Evolutionary conservation across 2,797 vertebrate genomes (phyloP), one percentile per base, ranked within the genome.

Genomic region (Coendou prehensilis): DNA sequence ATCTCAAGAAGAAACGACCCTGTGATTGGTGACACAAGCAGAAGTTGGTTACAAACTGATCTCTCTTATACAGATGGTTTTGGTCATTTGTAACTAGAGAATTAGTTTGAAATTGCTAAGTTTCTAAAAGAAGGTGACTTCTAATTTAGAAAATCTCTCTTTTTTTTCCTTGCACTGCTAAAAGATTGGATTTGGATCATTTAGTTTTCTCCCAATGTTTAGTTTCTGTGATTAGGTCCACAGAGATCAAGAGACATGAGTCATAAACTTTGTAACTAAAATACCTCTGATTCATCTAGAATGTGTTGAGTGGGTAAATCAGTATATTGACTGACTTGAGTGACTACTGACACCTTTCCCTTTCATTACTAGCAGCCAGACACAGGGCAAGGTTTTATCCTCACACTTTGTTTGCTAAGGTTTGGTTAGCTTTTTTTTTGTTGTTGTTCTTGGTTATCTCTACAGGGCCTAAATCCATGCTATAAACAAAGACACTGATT

Each of bases 271-370:
- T 91, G 59, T 94, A 95, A 87, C 14, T 30, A 81, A 92, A 95
- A 87, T 67, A 71, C 47, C 47, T 96, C 69, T 95, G 96, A 98
- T 83, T 97, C 92, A 98, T 98, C 59, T 89, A 92, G 54, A 94
- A 82, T 57, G 26, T 82, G 93, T 47, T 69, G 61, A 93, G 67
- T 83, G 89, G 95, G 45, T 88, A 96, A 97, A 87, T 97, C 83
- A 93, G 87, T 97, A 87, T 91, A 95, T 97, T 98, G 93, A 97
- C 98, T 97, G 95, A 91, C 30, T 54, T 95, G 63, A 96, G 80
- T 92, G 69, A 26, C 37, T 75, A 89, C 93, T 97, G 93, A 96
- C 52, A 96, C 76, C 95, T 96, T 94, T n/a, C 37, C 30, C 86
- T 89, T 89, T 83, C 47, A 73, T 67, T 94, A 69, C 67, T 59